A percentile compares a stretch with the other conserved stretches of the same genome.
Conservation (phyloP, 2,797 vertebrate species). For the Crocodylus rhombifer region DNA sequence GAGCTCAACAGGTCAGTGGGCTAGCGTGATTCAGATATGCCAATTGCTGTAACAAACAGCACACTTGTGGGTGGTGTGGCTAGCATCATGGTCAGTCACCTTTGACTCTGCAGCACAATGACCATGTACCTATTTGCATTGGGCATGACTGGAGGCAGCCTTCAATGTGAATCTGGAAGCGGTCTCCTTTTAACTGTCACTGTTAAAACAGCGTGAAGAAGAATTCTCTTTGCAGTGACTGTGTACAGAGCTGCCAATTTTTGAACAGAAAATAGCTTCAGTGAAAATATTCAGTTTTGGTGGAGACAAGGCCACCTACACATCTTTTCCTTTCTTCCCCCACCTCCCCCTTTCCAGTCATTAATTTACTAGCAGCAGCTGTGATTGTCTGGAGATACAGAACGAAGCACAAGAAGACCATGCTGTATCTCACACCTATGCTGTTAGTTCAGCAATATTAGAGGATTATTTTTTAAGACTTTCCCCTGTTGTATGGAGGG, state of each 20-base stretch:
- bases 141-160: background rate
- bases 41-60: too few relatives aligned
- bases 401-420: constrained; percentile 14
- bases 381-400: constrained; percentile 43
- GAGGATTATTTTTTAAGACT: constrained; percentile 46
- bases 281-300: constrained; percentile 62
- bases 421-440: constrained; percentile 26
- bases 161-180: background rate
- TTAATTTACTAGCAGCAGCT: constrained; percentile 55
- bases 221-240: constrained; percentile 17
- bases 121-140: background rate
- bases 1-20: too few relatives aligned
- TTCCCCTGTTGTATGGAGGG: constrained; percentile 35
- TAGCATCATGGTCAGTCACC: background rate
- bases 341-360: background rate
- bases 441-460: constrained; percentile 59
- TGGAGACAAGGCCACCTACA: constrained; percentile 52
- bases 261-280: constrained; percentile 52
- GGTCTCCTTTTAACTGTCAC: constrained; percentile 13
- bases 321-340: background rate
- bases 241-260: constrained; percentile 47
- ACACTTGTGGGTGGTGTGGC: too few relatives aligned
- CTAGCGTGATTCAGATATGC: too few relatives aligned
- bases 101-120: too few relatives aligned
- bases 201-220: background rate